Conservation (phyloP, 2,797 vertebrate species). For the Eidolon dupreanum region DNA sequence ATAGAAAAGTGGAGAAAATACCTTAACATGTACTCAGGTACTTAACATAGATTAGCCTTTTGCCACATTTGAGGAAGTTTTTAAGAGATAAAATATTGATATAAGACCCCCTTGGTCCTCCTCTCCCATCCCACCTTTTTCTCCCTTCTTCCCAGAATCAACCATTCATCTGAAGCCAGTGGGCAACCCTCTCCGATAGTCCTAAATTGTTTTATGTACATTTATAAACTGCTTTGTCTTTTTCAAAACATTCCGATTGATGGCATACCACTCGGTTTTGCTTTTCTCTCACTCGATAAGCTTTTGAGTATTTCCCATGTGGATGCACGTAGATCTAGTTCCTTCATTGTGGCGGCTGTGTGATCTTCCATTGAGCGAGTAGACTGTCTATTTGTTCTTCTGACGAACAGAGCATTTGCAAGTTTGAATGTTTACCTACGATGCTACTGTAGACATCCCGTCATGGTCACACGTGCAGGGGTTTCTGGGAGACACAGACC, state of each 20-base stretch:
- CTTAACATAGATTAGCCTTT: background rate
- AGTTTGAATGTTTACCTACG: accelerated
- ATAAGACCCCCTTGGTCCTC: background rate
- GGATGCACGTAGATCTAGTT: accelerated
- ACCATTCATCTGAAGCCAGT: background rate
- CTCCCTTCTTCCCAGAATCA: background rate
- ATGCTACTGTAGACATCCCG: no score
- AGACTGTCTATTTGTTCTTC: background rate
- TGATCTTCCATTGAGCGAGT: background rate
- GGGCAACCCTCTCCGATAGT: accelerated
- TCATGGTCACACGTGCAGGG: accelerated
- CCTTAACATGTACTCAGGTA: background rate
- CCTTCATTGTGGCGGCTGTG: background rate
- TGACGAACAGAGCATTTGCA: background rate
- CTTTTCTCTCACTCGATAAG: background rate
- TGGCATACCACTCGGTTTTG: accelerated
- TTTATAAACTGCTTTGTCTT: background rate
- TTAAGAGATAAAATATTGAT: background rate
- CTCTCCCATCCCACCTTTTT: background rate
- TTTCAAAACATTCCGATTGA: accelerated
- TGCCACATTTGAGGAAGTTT: background rate
- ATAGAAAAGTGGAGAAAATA: background rate
- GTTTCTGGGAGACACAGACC: background rate
- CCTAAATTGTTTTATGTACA: accelerated
- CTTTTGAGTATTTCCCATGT: accelerated